Percentiles rank a stretch among this genome's conserved stretches.
phyloP scores from a whole-genome alignment of 1,140 invertebrate genomes.

The Drosophila sechellia region DNA sequence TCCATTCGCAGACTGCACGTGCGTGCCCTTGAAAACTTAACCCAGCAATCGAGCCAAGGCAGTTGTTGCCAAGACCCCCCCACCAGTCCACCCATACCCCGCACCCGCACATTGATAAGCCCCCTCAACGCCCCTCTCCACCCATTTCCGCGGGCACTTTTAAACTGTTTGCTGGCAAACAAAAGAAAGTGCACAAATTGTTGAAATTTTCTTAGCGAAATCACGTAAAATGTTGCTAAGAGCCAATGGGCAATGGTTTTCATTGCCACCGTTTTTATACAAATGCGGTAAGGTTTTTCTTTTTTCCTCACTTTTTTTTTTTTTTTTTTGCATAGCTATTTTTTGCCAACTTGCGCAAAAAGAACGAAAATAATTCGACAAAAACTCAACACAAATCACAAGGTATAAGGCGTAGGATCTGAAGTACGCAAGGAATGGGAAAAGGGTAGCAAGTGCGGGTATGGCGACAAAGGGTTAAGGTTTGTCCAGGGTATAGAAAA shows the following conservation, averaged over 20 bases:
- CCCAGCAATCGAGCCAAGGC: constrained; percentile 48
- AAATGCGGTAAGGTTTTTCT: constrained; percentile 58
- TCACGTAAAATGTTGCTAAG: constrained; percentile 65
- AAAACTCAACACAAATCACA: constrained; percentile 9
- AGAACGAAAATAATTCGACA: constrained; percentile 29
- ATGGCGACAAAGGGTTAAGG: not conserved
- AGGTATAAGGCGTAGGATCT: constrained; percentile 6
- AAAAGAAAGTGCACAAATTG: constrained; percentile 82
- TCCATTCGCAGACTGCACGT: constrained; percentile 34
- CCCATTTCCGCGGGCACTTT: constrained; percentile 13
- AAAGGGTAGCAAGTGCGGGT: not conserved
- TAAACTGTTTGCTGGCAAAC: constrained; percentile 75
- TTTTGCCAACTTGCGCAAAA: constrained; percentile 68
- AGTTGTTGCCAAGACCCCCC: constrained; percentile 51
- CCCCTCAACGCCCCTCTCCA: not conserved
- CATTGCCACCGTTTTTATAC: constrained; percentile 72
- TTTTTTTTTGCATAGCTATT: constrained; percentile 39
- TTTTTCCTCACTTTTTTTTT: not conserved
- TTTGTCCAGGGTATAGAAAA: not conserved
- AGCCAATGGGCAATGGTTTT: constrained; percentile 64
- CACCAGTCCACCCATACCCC: constrained; percentile 5
- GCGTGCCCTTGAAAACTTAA: constrained; percentile 83
- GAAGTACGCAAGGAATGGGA: not conserved
- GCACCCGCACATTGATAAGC: not conserved
- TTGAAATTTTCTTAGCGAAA: constrained; percentile 71